Percentiles rank a stretch among this genome's conserved stretches.
Evolutionary conservation across 2,113 vertebrate genomes (phyloP).

Genomic region (Leucosticte australis): DNA sequence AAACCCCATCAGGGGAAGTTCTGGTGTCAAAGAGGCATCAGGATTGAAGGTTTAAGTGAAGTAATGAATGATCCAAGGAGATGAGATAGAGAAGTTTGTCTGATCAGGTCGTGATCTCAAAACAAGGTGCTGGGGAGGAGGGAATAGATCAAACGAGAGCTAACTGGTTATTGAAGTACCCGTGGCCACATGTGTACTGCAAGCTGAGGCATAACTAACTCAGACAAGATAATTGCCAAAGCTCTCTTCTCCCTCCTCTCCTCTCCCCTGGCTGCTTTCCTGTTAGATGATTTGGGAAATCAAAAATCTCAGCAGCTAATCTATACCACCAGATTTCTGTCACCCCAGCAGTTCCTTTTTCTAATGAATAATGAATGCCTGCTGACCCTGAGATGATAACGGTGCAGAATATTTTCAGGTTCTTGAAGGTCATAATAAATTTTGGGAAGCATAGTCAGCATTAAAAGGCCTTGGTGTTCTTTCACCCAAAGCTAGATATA

Average conservation of each 20-base stretch:
- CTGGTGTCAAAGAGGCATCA: not conserved
- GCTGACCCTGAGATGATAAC: slow-evolving; percentile 29
- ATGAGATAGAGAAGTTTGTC: not conserved
- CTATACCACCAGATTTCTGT: slow-evolving; percentile 44
- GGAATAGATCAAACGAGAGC: not conserved
- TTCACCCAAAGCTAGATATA: slow-evolving; percentile 14
- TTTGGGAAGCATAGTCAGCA: slow-evolving; percentile 14
- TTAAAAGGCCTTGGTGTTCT: slow-evolving; percentile 20
- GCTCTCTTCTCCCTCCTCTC: not conserved
- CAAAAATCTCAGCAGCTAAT: slow-evolving; percentile 46
- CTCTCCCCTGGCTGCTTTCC: not conserved
- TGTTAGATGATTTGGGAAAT: slow-evolving; percentile 32
- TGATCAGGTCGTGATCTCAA: not conserved
- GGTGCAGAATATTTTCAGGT: slow-evolving; percentile 10
- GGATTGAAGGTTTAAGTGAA: not conserved
- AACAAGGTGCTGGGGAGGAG: not conserved
- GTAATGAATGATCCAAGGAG: not conserved
- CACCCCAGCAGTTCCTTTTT: not conserved
- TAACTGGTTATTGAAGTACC: not conserved
- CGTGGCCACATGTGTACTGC: not conserved
- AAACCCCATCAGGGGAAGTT: too few species aligned
- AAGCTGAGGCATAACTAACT: not conserved
- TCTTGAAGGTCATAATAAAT: slow-evolving; percentile 52
- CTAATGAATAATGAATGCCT: slow-evolving; percentile 47
- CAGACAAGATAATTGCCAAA: not conserved